Base-by-base conservation (phyloP, 2,113 vertebrate genomes). In the Mustela nigripes region DNA sequence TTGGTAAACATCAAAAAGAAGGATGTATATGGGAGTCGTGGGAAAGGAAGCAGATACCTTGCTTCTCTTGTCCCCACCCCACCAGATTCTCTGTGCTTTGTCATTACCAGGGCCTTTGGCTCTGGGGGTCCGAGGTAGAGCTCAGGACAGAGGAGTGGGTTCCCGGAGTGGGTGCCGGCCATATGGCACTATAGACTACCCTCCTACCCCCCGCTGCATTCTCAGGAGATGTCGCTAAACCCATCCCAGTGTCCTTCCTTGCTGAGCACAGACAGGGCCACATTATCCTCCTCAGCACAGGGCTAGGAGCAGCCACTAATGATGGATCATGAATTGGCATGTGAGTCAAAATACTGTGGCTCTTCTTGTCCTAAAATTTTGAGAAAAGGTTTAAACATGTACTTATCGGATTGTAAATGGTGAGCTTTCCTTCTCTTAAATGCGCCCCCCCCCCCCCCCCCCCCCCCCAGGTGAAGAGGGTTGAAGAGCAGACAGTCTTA, bases 341-440 rank as follows among this genome's bases (percentile, higher is more conserved):
- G 39, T 26, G 31, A 28, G 26, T 78, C 1, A 7, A 94, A 67
- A 67, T 90, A 42, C 60, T 60, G 91, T 80, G 50, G 10, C 7
- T 80, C 73, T 63, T 71, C 63, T 89, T 94, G 19, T 78, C 16
- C 56, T 94, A 80, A 28, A 90, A 93, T 83, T 84, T 82, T 82
- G 48, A 89, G 5, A 50, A 58, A 79, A 85, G 9, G 33, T 7
- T 67, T 89, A 50, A 85, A 24, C 3, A 12, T 58, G 11, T 31
- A 6, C 33, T 93, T 26, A 48, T 12, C 79, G 11, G 26, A 88
- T 80, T 84, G 63, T 84, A 48, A 69, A 78, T 33, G 53, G 19
- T 73, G 48, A 91, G 26, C 12, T 69, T 88, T 69, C 28, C 36
- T n/a, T 69, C 67, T 78, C 42, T 28, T 56, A 56, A 18, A 56